Base-by-base conservation (phyloP, 2,888 invertebrate species). In the Troides aeacus region DNA sequence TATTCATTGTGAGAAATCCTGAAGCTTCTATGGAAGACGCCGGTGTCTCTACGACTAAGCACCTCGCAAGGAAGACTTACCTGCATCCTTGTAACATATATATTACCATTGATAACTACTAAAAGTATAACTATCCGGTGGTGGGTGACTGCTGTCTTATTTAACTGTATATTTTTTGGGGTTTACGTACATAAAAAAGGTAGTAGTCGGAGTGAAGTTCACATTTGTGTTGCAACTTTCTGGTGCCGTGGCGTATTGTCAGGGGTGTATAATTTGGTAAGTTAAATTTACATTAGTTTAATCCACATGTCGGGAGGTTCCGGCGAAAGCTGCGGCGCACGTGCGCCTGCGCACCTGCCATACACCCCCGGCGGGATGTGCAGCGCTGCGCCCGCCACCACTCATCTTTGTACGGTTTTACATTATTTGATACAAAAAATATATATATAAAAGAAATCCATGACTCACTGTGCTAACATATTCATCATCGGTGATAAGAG, bases 281-380 rank as follows among this genome's bases (percentile, higher is more conserved):
- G 59, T 69, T 64, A 56, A 71, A 70, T 71, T 71, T 66, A 71
- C 65, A 74, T 74, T 78, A 76, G 79, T 78, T 80, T 80, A 83
- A 84, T 84, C 81, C 79, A 77, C 76, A 77, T 74, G 73, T 74
- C 70, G 71, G 73, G 50, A 58, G 73, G 67, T 72, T 59, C 65
- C 71, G 79, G 77, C 74, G 72, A 84, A 87, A 89, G 87, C 88
- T 87, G 89, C 79, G 74, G 50, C 84, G 82, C 91, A 91, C 91
- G 90, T 92, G 91, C 86, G 87, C 75, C 23, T 63, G 80, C 81
- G 85, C 91, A 92, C 91, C 91, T 92, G 91, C 86, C 83, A 77
- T 71, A 77, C 79, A 74, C 79, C 76, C 78, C 72, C 71, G 64
- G 70, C 69, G 74, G 65, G 75, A 73, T 70, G 78, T 75, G 76